Conservation (phyloP, 2,888 invertebrate genomes). For the Brachylomia viminalis region DNA sequence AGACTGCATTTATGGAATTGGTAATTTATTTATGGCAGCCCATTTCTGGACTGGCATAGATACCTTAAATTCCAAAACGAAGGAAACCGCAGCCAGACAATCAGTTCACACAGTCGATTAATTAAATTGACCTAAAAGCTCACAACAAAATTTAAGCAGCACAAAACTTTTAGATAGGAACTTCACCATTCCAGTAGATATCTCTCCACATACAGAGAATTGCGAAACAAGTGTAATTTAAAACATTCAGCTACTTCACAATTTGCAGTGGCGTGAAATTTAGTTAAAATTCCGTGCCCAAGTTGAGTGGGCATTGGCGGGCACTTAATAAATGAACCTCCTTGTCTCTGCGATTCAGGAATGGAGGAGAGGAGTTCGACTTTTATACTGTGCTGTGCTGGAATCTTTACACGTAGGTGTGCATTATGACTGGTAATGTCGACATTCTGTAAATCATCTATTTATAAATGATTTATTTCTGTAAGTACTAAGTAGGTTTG, state of each 20-base stretch:
- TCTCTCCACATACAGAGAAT: slow-evolving; percentile 35
- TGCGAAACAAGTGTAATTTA: slow-evolving; percentile 61
- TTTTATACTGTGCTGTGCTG: slow-evolving; percentile 7
- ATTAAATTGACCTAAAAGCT: background rate
- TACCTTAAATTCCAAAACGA: background rate
- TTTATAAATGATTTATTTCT: no score
- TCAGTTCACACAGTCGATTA: background rate
- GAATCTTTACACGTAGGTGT: slow-evolving; percentile 8
- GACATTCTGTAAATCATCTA: background rate
- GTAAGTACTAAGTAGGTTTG: no score
- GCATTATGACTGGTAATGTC: background rate
- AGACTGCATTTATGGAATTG: background rate
- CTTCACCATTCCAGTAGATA: slow-evolving; percentile 7
- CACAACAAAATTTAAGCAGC: background rate
- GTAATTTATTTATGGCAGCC: background rate
- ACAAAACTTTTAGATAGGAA: background rate
- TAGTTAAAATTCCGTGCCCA: slow-evolving; percentile 76
- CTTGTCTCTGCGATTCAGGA: slow-evolving; percentile 71
- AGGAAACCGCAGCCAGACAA: no score
- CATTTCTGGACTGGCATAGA: background rate
- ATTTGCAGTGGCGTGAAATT: slow-evolving; percentile 71
- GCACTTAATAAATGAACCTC: slow-evolving; percentile 78
- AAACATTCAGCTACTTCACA: slow-evolving; percentile 65
- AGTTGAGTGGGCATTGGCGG: slow-evolving; percentile 71
- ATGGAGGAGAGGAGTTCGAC: slow-evolving; percentile 18